Evolutionary conservation across 1,140 invertebrate genomes (phyloP).

Genomic region (Trichonephila clavata): DNA sequence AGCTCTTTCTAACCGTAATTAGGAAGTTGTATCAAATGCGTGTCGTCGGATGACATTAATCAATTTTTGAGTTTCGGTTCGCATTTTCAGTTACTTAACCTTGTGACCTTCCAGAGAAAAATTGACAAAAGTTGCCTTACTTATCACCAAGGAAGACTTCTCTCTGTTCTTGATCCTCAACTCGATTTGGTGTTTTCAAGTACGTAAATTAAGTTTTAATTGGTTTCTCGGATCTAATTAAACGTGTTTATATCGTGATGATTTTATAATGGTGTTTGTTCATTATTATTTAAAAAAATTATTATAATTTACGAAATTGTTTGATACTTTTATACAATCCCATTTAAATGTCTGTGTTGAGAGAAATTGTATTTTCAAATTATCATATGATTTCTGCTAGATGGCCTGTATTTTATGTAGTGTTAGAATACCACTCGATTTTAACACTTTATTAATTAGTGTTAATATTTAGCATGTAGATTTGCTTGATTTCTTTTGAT

Average conservation of each 20-base stretch:
- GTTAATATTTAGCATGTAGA: no score
- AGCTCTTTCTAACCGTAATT: neutral
- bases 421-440: no score
- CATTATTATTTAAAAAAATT: no score
- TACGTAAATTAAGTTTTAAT: neutral
- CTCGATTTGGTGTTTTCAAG: neutral
- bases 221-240: neutral
- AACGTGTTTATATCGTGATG: neutral
- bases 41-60: neutral
- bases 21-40: neutral
- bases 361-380: no score
- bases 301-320: no score
- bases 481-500: no score
- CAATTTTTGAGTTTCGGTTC: conserved; percentile 16
- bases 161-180: neutral
- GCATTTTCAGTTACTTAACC: conserved; percentile 15
- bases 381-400: no score
- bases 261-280: no score
- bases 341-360: no score
- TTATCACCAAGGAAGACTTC: neutral
- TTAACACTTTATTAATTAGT: no score
- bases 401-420: no score
- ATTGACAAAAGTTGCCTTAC: neutral
- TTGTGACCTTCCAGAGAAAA: neutral
- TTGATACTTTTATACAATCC: no score